Base-by-base conservation (phyloP, 2,113 vertebrate species). In the Rhinoptilus africanus region DNA sequence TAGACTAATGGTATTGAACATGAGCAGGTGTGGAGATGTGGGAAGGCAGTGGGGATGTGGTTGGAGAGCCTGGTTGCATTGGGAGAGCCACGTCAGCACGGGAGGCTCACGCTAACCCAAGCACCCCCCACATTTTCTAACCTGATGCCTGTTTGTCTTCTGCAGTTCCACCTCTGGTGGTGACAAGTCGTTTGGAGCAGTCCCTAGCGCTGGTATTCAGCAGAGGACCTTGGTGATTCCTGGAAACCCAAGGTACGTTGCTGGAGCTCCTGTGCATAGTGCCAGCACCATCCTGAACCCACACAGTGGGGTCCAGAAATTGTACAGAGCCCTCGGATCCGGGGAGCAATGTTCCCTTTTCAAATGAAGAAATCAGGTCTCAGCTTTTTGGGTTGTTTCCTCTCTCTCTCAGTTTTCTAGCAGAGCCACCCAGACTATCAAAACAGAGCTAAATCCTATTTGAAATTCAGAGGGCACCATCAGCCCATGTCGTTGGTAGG, bases 401-500 rank as follows among this genome's bases (percentile, higher is more conserved):
- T 47, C 62, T 69, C 62, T 72, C 37, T 2, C n/a, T 2, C 26
- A 12, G 15, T 8, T 84, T 73, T 23, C 35, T 21, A 64, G 59
- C 56, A 67, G 39, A 95, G 75, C 48, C 77, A 79, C 81, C 30
- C 57, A 66, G 89, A 41, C 22, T 24, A 2, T 30, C 35, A 21
- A 28, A 81, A 21, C 2, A 76, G 35, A 95, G 69, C 45, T 0
- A 24, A 87, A n/a, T 2, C 34, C 84, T 91, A 0, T 24, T 97
- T 96, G 91, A 86, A 91, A 97, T 96, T 93, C 94, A 87, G 95
- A 91, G 84, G 92, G 89, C 87, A 93, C 80, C 53, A 10, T 50
- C 83, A 92, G 75, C 30, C 41, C 84, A 9, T 92, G 93, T 47
- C 69, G 63, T 71, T 92, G 96, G 92, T 89, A 89, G 94, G 81